Percentiles rank a stretch among this genome's conserved stretches.
Conservation (phyloP, 2,888 invertebrate genomes). For the Leptopilina drosophilae region DNA sequence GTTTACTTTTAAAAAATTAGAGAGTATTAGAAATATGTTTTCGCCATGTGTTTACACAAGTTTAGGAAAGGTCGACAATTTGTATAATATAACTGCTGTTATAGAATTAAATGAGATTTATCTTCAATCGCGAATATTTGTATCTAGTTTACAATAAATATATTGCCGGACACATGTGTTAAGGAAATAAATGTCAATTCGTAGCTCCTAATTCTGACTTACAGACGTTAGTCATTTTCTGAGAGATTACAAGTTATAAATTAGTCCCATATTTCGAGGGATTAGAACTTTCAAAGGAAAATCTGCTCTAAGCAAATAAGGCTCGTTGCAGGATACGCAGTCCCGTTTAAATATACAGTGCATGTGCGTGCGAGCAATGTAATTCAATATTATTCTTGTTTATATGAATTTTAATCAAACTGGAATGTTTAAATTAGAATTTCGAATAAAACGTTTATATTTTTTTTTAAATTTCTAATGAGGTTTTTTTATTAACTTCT, state of each 20-base stretch:
- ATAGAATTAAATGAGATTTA: not conserved
- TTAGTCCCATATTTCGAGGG: conserved; percentile 38
- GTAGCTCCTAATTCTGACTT: conserved; percentile 38
- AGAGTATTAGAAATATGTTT: too few relatives aligned
- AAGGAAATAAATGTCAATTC: conserved; percentile 35
- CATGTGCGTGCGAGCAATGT: not conserved
- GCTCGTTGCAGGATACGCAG: not conserved
- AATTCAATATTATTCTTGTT: not conserved
- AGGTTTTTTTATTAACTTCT: too few relatives aligned
- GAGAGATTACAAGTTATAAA: conserved; percentile 42
- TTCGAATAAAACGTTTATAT: too few relatives aligned
- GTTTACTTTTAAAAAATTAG: too few relatives aligned
- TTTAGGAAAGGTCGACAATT: too few relatives aligned
- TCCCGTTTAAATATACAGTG: not conserved
- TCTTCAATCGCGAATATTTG: conserved; percentile 14
- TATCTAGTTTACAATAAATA: not conserved
- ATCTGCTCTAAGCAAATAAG: conserved; percentile 32
- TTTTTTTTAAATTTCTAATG: too few relatives aligned
- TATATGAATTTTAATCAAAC: too few relatives aligned
- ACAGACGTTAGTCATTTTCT: conserved; percentile 33
- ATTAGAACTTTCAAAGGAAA: conserved; percentile 30
- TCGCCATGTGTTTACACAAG: too few relatives aligned
- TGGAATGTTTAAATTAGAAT: too few relatives aligned
- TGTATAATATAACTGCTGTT: not conserved
- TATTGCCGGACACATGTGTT: not conserved